Percentiles rank a stretch among this genome's conserved stretches.
These are phyloP conservation scores for Celastrina argiolus DNA, from an alignment of 2,888 invertebrate species.

Conservation along the genomic window DNA sequence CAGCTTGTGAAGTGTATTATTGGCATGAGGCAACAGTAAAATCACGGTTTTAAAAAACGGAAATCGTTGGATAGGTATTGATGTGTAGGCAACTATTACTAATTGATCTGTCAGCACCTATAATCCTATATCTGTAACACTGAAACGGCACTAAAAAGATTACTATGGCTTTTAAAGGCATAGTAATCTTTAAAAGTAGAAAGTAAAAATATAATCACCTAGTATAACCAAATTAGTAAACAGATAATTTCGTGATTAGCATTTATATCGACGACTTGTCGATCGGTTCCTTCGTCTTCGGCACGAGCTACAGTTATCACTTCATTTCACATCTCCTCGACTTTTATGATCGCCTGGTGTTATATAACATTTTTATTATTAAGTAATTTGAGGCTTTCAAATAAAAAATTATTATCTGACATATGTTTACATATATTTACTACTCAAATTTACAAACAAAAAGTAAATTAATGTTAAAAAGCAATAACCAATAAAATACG, in stretches of 20 bases:
- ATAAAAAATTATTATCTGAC: no score
- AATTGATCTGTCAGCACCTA: neutral
- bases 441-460: no score
- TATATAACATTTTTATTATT: neutral
- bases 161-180: neutral
- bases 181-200: no score
- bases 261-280: conserved; percentile 4
- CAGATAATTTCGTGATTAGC: conserved; percentile 8
- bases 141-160: neutral
- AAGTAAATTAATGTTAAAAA: no score
- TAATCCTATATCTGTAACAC: no score
- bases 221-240: conserved; percentile 23
- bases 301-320: conserved; percentile 9
- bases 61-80: neutral
- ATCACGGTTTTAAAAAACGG: neutral
- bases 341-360: conserved; percentile 9
- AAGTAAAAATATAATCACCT: conserved; percentile 12
- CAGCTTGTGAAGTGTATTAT: neutral
- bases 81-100: neutral
- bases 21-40: neutral
- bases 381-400: neutral
- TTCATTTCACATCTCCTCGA: conserved; percentile 6
- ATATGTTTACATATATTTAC: no score
- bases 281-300: neutral
- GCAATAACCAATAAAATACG: neutral